Evolutionary conservation across 1,140 invertebrate species (phyloP), one percentile per base, ranked within the genome.

Genomic region (Schmidtea mediterranea): DNA sequence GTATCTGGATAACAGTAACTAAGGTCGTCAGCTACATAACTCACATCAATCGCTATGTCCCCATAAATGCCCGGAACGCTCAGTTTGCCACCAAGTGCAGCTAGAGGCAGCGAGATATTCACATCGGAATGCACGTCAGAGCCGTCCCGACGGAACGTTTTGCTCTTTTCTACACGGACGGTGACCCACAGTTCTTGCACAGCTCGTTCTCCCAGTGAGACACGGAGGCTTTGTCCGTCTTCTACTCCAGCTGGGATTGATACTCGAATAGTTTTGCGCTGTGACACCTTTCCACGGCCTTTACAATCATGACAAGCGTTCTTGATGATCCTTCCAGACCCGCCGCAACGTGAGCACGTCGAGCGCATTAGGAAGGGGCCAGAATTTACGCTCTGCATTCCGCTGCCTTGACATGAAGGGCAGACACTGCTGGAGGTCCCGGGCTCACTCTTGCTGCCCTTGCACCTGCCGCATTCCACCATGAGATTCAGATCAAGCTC

Each of bases 311-410:
- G 59, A 64, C 92, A 98, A 1, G 87, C 86, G 62, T 75, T 75
- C 60, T 82, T 82, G 51, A 94, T 92, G 53, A 78, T 73, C 59
- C 79, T 73, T 48, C 78, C 72, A 0, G 75, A 76, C 2, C 92
- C 92, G 57, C 81, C 74, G 65, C 92, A 98, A 55, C 78, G 75
- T 52, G 84, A 71, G 64, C 92, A 98, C 0, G 89, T 92, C 9
- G 80, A 80, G 46, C 84, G 73, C 83, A 97, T 94, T 15, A 97
- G 76, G 69, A 95, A 97, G 37, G 87, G 86, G 26, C 90, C 72
- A 13, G 67, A 69, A 16, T 55, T 61, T 6, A 71, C 56, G 8
- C 66, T 71, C 60, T 69, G 71, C 80, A 77, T 51, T 15, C 46
- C 46, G 23, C 15, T 48, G 2, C 46, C 46, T 18, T 24, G 36